Evolutionary conservation across 1,140 invertebrate genomes (phyloP).

Genomic region (Caenorhabditis latens): DNA sequence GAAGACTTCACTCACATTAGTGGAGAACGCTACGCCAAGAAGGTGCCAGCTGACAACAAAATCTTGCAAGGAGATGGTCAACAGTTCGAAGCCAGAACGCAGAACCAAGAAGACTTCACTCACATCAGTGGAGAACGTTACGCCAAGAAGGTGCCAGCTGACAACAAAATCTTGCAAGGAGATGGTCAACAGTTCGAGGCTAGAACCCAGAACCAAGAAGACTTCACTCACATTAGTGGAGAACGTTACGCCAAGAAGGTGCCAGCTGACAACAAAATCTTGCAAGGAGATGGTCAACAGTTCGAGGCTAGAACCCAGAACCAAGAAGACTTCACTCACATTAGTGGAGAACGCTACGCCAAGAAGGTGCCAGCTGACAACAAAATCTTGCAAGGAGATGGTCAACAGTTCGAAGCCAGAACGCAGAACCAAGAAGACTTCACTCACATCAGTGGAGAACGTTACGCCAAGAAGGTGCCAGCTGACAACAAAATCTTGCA

Average conservation of each 20-base stretch:
- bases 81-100: constrained; percentile 37
- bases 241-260: no score
- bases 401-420: constrained; percentile 39
- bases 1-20: constrained; percentile 42
- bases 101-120: constrained; percentile 53
- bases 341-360: constrained; percentile 45
- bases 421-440: constrained; percentile 54
- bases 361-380: constrained; percentile 30
- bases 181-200: constrained; percentile 46
- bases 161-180: constrained; percentile 25
- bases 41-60: constrained; percentile 27
- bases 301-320: no score
- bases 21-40: constrained; percentile 42
- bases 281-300: no score
- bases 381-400: constrained; percentile 24
- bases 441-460: constrained; percentile 18
- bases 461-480: constrained; percentile 18
- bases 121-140: constrained; percentile 26
- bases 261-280: no score
- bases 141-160: constrained; percentile 19
- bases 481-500: constrained; percentile 38
- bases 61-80: constrained; percentile 46
- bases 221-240: no score
- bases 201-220: no score
- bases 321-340: constrained; percentile 49